A percentile compares a stretch with the other conserved stretches of the same genome.
Conservation (phyloP, 2,113 vertebrate species). For the Psephotus haematonotus region DNA sequence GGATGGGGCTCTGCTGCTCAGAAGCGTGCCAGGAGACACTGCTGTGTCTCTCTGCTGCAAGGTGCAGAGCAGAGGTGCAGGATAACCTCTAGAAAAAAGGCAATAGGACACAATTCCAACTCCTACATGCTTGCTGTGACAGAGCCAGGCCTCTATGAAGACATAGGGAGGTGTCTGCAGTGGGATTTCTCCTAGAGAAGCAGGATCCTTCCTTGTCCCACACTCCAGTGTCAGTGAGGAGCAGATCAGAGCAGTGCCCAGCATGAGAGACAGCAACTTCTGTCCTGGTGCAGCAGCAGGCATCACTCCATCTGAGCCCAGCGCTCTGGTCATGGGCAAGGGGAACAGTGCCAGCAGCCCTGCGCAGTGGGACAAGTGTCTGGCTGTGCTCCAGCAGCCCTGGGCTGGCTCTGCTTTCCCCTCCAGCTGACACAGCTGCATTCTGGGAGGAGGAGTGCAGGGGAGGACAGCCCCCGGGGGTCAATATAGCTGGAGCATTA, state of each 20-base stretch:
- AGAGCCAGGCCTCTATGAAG: not conserved
- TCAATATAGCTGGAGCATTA: slow-evolving; percentile 46
- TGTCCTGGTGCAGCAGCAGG: not conserved
- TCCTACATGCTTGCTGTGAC: not conserved
- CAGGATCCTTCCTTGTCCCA: not conserved
- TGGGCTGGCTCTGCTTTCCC: not conserved
- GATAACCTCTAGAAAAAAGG: not conserved
- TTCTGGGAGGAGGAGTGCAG: slow-evolving; percentile 19
- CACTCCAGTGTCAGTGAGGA: not conserved
- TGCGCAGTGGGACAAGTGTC: not conserved
- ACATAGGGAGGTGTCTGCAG: not conserved
- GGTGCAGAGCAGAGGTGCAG: not conserved
- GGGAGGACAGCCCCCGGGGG: slow-evolving; percentile 8
- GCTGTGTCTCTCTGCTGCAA: not conserved
- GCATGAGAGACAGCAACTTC: not conserved
- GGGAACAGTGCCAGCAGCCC: not conserved
- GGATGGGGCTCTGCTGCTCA: not conserved
- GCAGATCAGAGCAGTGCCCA: not conserved
- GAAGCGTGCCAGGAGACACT: not conserved
- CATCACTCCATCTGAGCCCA: not conserved
- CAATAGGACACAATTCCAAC: not conserved
- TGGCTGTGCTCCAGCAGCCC: not conserved
- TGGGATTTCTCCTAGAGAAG: not conserved
- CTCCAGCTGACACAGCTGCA: slow-evolving; percentile 2
- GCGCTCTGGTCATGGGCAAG: not conserved